These are phyloP conservation scores for Parnassius smintheus DNA, from an alignment of 2,888 invertebrate species.

Conservation along the genomic window DNA sequence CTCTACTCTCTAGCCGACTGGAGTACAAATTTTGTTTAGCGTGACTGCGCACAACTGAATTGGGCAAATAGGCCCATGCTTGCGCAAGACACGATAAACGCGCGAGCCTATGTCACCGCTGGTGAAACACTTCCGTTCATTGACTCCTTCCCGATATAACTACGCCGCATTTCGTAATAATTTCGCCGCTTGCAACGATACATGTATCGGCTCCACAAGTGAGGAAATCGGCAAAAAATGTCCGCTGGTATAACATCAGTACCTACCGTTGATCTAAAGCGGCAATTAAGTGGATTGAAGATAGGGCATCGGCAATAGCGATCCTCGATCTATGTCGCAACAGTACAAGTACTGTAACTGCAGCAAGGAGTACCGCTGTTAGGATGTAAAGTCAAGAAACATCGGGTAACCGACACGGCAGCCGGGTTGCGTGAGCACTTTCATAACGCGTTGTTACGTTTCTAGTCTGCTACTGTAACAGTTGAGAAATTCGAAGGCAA, in stretches of 20 bases:
- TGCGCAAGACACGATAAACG: slow-evolving; percentile 74
- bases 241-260: slow-evolving; percentile 35
- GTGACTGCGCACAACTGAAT: slow-evolving; percentile 49
- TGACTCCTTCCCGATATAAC: slow-evolving; percentile 78
- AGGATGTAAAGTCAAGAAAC: slow-evolving; percentile 63
- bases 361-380: slow-evolving; percentile 51
- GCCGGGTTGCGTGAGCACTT: slow-evolving; percentile 61
- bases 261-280: slow-evolving; percentile 57
- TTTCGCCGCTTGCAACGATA: slow-evolving; percentile 53
- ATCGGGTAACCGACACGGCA: slow-evolving; percentile 52
- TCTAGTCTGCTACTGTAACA: slow-evolving; percentile 66
- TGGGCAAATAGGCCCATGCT: slow-evolving; percentile 65
- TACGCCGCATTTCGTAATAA: slow-evolving; percentile 63
- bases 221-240: slow-evolving; percentile 30
- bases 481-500: slow-evolving; percentile 68
- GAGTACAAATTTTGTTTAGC: slow-evolving; percentile 32
- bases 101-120: slow-evolving; percentile 71
- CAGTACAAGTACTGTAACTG: slow-evolving; percentile 40
- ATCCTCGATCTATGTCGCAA: slow-evolving; percentile 36
- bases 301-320: slow-evolving; percentile 20
- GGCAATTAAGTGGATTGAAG: slow-evolving; percentile 47
- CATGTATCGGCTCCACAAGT: slow-evolving; percentile 40
- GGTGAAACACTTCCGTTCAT: slow-evolving; percentile 80
- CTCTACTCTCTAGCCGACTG: neutral
- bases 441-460: slow-evolving; percentile 77